phyloP scores from a whole-genome alignment of 2,113 vertebrate species.

The Vombatus ursinus region DNA sequence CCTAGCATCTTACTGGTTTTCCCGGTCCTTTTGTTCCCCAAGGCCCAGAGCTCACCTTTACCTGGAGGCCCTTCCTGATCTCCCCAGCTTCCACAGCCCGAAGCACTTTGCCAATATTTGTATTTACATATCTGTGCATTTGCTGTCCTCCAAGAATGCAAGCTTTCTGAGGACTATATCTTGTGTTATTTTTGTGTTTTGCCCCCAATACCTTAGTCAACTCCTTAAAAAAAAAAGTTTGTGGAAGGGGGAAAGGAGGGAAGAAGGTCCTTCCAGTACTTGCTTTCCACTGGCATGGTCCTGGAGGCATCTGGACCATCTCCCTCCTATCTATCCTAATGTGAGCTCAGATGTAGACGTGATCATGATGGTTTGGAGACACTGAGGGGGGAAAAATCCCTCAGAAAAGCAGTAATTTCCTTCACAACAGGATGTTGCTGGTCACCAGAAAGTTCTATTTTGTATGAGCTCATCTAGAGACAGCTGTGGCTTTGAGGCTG shows the following conservation, averaged over 20 bases:
- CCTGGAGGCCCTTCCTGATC: neutral
- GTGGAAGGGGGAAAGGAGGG: neutral
- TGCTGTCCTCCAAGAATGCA: too few species aligned
- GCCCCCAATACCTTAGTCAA: neutral
- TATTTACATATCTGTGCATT: neutral
- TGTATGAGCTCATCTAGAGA: neutral
- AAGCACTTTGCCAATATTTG: neutral
- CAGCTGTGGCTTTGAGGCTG: fast-evolving
- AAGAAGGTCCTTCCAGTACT: neutral
- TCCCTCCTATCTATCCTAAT: neutral
- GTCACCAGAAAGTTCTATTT: neutral
- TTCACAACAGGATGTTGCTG: neutral
- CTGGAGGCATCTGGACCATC: neutral
- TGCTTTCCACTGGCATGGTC: neutral
- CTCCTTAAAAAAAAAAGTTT: neutral
- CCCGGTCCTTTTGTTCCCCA: neutral
- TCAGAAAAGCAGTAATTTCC: fast-evolving
- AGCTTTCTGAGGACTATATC: neutral
- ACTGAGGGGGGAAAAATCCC: neutral
- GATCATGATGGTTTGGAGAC: neutral
- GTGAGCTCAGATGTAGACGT: neutral
- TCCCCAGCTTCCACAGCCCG: neutral
- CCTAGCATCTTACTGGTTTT: neutral
- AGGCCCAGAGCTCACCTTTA: neutral
- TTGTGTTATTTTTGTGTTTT: neutral